A percentile compares a stretch with the other conserved stretches of the same genome.
These are phyloP conservation scores for Cyclopterus lumpus DNA, from an alignment of 2,797 vertebrate species.

Conservation along the genomic window DNA sequence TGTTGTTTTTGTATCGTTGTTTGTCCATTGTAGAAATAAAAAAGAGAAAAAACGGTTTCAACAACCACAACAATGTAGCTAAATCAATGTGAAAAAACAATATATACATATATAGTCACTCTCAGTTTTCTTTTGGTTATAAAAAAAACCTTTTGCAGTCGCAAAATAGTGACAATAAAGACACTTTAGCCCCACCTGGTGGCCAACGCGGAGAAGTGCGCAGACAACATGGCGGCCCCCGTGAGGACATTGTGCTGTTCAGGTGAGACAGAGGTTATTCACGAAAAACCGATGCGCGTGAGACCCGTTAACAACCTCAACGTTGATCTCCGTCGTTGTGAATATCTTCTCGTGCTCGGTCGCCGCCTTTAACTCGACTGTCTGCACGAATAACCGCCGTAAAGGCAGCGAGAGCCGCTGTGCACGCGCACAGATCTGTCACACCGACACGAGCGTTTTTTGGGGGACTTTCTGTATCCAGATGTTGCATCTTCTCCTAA, in stretches of 20 bases:
- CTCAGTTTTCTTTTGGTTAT: background rate
- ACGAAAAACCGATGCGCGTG: fast-evolving
- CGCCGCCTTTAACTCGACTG: fast-evolving
- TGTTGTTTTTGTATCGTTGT: background rate
- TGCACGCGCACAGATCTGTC: slow-evolving; percentile 51
- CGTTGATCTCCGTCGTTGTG: fast-evolving
- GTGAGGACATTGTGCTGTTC: slow-evolving; percentile 72
- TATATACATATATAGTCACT: background rate
- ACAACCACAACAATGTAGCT: background rate
- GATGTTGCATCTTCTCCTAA: too few relatives aligned
- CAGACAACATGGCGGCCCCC: slow-evolving; percentile 82
- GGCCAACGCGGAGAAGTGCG: fast-evolving
- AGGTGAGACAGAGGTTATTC: slow-evolving; percentile 76
- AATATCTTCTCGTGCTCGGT: background rate
- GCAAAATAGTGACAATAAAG: background rate
- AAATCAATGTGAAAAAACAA: background rate
- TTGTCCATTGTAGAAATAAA: background rate
- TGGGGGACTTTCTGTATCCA: too few relatives aligned
- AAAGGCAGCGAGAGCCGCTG: background rate
- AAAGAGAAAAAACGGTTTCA: background rate
- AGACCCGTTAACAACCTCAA: fast-evolving
- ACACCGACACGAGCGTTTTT: background rate
- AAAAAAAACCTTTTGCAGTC: background rate
- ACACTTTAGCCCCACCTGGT: slow-evolving; percentile 52
- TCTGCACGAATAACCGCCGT: background rate